Base-by-base conservation (phyloP, 64 coral and sea anemone genomes). In the Exaiptasia diaphana region DNA sequence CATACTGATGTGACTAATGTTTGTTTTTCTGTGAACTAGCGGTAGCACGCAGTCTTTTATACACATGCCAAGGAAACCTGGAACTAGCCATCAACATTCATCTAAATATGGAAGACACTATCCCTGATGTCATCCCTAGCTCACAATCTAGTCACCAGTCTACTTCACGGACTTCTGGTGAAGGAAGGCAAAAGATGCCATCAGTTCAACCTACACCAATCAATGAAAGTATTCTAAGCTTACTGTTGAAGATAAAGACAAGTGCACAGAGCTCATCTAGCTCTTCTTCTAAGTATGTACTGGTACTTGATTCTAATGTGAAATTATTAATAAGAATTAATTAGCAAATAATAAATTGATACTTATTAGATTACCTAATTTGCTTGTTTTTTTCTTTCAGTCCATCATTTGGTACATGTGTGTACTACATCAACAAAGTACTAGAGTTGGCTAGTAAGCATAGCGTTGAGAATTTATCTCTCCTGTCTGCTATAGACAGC, bases 61-160 rank as follows among this genome's bases (percentile, higher is more conserved):
- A 22, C 14, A 81, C 64, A 38, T 93, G 80, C 39, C 46, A 60
- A 40, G 89, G 90, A 40, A 85, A 93, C 67, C 74, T 99, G 29
- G 83, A 91, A 77, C 39, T 99, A 44, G 95, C 95, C 1, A 21
- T 99, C 27, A 89, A 99, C 41, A 45, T 88, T 32, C 90, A 88
- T 32, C 90, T 88, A 18, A 88, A 85, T 40, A 94, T 89, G 81
- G 79, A 89, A 53, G 91, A 94, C 38, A 80, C 57, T 18, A 46
- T 85, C 27, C 85, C 85, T 6, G 74, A 96, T 29, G 75, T 91
- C 21, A 12, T 65, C 20, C 61, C 61, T 35, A 35, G 38, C 12
- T 3, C 14, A 25, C 3, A 35, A 43, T 50, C 32, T 28, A 79
- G 42, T 20, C 64, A 57, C 3, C 74, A 58, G 15, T n/a, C 31